A percentile compares a stretch with the other conserved stretches of the same genome.
phyloP scores from a whole-genome alignment of 1,140 invertebrate genomes.

The Zaprionus tsacasi region DNA sequence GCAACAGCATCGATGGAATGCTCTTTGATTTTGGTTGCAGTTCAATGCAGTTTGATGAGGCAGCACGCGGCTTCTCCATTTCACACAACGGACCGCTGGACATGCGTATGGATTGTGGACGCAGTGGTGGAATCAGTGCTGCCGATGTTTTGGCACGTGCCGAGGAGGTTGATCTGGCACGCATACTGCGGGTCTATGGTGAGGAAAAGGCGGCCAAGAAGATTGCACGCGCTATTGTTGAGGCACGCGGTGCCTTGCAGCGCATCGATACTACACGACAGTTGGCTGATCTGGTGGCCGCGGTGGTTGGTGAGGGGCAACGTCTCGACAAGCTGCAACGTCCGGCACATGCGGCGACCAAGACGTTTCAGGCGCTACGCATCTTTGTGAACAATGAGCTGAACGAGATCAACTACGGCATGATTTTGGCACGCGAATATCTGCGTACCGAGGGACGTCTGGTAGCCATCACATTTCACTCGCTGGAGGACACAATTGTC shows the following conservation, averaged over 20 bases:
- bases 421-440: slow-evolving; percentile 91
- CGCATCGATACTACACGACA: slow-evolving; percentile 93
- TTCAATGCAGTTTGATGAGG: slow-evolving; percentile 96
- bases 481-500: slow-evolving; percentile 97
- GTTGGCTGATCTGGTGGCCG: slow-evolving; percentile 91
- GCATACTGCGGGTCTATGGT: slow-evolving; percentile 95
- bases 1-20: slow-evolving; percentile 92
- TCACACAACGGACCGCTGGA: slow-evolving; percentile 94
- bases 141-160: slow-evolving; percentile 93
- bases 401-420: slow-evolving; percentile 96
- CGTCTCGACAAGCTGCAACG: slow-evolving; percentile 90
- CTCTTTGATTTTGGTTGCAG: slow-evolving; percentile 98
- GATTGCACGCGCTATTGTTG: slow-evolving; percentile 94
- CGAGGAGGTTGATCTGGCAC: slow-evolving; percentile 91
- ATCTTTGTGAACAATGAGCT: slow-evolving; percentile 99
- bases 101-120: slow-evolving; percentile 96
- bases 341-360: slow-evolving; percentile 93
- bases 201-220: slow-evolving; percentile 94
- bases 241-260: slow-evolving; percentile 93
- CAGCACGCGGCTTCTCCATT: slow-evolving; percentile 93
- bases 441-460: slow-evolving; percentile 91
- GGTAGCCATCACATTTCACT: slow-evolving; percentile 95
- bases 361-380: slow-evolving; percentile 96
- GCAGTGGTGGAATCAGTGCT: slow-evolving; percentile 89
- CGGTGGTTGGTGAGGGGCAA: slow-evolving; percentile 85